Evolutionary conservation across 2,113 vertebrate genomes (phyloP).

Genomic region (Strix aluco): DNA sequence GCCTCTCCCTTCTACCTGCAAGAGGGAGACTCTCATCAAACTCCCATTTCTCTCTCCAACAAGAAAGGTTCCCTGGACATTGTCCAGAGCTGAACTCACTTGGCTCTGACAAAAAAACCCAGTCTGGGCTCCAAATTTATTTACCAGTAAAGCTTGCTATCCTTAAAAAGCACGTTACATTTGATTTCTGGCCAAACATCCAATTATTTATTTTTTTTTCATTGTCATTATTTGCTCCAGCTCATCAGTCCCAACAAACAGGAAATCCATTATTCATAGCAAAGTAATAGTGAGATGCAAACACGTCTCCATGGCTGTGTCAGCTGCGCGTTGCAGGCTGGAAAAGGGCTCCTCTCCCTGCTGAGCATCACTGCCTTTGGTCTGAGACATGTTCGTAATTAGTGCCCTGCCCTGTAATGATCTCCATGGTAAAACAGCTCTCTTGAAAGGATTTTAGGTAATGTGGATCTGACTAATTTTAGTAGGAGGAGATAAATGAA

Average conservation of each 20-base stretch:
- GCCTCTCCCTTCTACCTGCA: not conserved
- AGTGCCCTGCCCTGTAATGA: not conserved
- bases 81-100: not conserved
- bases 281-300: not conserved
- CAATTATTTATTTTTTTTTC: not conserved
- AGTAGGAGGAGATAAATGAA: not conserved
- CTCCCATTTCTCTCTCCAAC: not conserved
- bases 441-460: not conserved
- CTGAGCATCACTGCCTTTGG: not conserved
- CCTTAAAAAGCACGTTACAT: not conserved
- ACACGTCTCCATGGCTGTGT: fast-evolving
- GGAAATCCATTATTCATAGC: not conserved
- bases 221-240: not conserved
- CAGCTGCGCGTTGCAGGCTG: not conserved
- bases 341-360: not conserved
- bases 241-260: not conserved
- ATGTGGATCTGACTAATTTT: not conserved
- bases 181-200: not conserved
- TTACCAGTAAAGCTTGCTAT: not conserved
- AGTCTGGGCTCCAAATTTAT: not conserved
- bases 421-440: not conserved
- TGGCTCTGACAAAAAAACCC: not conserved
- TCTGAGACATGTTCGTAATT: not conserved
- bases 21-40: not conserved
- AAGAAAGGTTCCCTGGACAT: not conserved